phyloP scores from a whole-genome alignment of 2,113 vertebrate species.

The Pseudorasbora parva region DNA sequence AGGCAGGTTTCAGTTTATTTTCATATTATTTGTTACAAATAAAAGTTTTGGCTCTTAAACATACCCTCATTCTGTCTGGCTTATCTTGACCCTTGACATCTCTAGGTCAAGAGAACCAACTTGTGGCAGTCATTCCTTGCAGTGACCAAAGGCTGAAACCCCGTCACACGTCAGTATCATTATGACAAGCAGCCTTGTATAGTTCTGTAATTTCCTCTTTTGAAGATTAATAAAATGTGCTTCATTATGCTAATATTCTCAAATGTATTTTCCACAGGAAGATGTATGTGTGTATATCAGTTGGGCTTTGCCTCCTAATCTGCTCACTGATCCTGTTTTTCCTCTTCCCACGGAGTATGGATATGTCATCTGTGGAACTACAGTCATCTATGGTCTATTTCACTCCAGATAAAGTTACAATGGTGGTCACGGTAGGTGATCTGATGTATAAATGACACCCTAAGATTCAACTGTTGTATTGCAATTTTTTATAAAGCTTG shows the following conservation, averaged over 20 bases:
- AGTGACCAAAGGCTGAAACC: constrained; percentile 93
- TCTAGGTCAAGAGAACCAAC: constrained; percentile 88
- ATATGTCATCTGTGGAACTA: constrained; percentile 83
- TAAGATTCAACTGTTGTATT: not conserved
- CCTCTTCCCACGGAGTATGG: constrained; percentile 92
- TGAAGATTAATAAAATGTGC: not conserved
- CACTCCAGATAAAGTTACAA: constrained; percentile 57
- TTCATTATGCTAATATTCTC: not conserved
- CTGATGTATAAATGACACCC: not conserved
- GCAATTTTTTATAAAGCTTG: not conserved
- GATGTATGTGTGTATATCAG: constrained; percentile 87
- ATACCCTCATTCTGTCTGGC: not conserved
- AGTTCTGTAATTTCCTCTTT: not conserved
- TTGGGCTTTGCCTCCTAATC: constrained; percentile 81
- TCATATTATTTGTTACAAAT: not conserved
- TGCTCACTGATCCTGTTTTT: constrained; percentile 92
- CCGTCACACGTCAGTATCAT: constrained; percentile 88
- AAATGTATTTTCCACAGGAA: constrained; percentile 76
- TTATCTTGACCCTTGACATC: not conserved
- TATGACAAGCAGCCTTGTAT: not conserved
- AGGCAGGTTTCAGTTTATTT: constrained; percentile 65
- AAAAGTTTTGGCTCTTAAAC: not conserved
- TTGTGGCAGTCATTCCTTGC: constrained; percentile 95
- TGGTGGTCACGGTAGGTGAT: constrained; percentile 71
- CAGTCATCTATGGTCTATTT: constrained; percentile 87